These are phyloP conservation scores for Todus mexicanus DNA, from an alignment of 2,797 vertebrate species.

Conservation along the genomic window DNA sequence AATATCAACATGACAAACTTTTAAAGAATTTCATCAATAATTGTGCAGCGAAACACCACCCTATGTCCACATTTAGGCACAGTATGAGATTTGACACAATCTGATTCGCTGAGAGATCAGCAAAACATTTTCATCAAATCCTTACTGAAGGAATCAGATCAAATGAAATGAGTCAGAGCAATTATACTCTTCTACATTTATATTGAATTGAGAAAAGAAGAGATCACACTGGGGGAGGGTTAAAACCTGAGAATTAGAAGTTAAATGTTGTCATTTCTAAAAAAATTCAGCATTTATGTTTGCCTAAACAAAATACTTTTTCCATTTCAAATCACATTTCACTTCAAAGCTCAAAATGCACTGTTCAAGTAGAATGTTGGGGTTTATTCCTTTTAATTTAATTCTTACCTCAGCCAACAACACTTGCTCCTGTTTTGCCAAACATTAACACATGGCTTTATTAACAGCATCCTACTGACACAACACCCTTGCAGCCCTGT, in stretches of 20 bases:
- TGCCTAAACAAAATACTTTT: neutral
- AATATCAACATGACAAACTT: neutral
- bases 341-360: neutral
- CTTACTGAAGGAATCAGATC: neutral
- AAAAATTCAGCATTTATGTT: neutral
- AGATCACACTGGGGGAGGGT: neutral
- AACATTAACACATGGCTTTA: neutral
- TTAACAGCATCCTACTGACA: neutral
- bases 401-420: neutral
- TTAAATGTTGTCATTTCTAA: neutral
- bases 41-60: neutral
- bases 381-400: neutral
- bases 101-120: neutral
- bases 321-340: neutral
- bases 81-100: neutral
- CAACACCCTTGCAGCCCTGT: rapidly evolving
- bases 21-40: neutral
- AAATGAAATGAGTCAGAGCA: neutral
- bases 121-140: neutral
- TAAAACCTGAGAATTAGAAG: neutral
- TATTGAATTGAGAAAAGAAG: neutral
- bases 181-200: neutral
- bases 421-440: neutral
- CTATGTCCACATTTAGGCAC: neutral
- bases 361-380: neutral